Evolutionary conservation across 2,797 vertebrate species (phyloP), one percentile per base, ranked within the genome.

Genomic region (Naso thynnoides): DNA sequence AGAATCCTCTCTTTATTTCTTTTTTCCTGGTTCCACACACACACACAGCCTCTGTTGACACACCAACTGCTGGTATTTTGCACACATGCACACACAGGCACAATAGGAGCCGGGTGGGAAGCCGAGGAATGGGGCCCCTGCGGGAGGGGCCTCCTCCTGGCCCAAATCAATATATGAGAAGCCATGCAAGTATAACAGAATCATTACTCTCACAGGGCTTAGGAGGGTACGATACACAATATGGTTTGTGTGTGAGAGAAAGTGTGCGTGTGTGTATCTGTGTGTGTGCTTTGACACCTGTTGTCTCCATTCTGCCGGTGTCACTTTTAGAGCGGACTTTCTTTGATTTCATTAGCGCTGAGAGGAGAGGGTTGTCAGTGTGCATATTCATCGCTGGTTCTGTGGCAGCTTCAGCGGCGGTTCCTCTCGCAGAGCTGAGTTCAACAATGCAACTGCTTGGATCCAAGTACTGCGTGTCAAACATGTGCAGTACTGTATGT

Each of bases 131-230:
- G 86, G 82, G 88, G 85, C 75, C 86, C 85, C 87, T 79, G 73
- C 41, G 85, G 86, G 87, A 85, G 83, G 88, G 81, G 78, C 73
- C 82, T 76, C 81, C 87, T 90, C 86, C 89, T 87, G 88, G 79
- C 88, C 69, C 76, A 83, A 92, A 93, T 95, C 93, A 92, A 95
- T 94, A 93, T 89, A 94, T 88, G 89, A 92, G 89, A 93, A 94
- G 90, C 88, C 90, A 94, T 92, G 93, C 90, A 91, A 93, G 89
- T 93, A 90, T 91, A 94, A 94, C 89, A 92, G 82, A 92, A 94
- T 93, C 89, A 90, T 93, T 92, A 90, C 89, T 93, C 87, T 89
- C 87, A 75, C 71, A 85, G 76, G 86, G 79, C 85, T 87, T 86
- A 86, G 76, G 78, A 78, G 74, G 80, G 69, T 82, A 79, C 82